Evolutionary conservation across 2,888 invertebrate genomes (phyloP).

Genomic region (Lysandra coridon): DNA sequence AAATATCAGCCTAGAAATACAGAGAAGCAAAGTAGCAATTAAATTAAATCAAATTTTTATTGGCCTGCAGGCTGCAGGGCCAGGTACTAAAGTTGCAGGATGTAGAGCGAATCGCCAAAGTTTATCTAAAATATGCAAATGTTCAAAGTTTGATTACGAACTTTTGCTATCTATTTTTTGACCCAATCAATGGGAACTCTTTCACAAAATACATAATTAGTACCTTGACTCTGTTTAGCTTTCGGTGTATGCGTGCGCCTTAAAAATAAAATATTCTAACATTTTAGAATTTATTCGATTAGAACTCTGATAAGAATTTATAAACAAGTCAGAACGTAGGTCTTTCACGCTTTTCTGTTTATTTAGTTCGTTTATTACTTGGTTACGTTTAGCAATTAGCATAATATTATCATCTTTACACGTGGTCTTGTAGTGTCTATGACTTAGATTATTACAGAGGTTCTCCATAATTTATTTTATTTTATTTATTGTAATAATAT

Average conservation of each 20-base stretch:
- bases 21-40: neutral
- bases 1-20: neutral
- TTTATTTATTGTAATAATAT: too few relatives aligned
- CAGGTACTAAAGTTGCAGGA: neutral
- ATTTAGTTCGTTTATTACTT: neutral
- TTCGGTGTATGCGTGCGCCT: neutral
- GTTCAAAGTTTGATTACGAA: neutral
- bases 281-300: neutral
- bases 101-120: neutral
- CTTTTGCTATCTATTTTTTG: neutral
- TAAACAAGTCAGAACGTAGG: neutral
- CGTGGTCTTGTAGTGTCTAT: slow-evolving; percentile 1
- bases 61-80: neutral
- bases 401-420: neutral
- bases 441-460: too few relatives aligned
- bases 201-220: too few relatives aligned
- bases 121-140: neutral
- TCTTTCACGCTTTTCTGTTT: neutral
- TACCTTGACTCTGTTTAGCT: neutral
- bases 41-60: neutral
- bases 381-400: neutral
- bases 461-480: too few relatives aligned
- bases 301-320: slow-evolving; percentile 18
- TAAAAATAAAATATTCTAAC: neutral
- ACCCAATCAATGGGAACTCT: neutral